Base-by-base conservation (phyloP, 23 tunicate species). In the Halocynthia roretzi region DNA sequence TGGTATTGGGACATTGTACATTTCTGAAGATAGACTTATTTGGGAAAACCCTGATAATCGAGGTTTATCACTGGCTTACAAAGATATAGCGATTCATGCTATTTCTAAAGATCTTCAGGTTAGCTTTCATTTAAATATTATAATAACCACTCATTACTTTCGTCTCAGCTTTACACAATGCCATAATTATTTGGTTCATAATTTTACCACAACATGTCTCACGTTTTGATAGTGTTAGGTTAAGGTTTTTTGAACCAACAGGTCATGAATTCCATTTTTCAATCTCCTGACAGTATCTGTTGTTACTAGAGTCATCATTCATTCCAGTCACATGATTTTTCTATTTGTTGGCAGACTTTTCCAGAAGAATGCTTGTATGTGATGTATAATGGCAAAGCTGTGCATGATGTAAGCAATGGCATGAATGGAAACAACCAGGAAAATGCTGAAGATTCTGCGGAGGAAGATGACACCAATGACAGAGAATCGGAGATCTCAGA, bases 301-400 rank as follows among this genome's bases (percentile, higher is more conserved):
- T 31, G 44, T 31, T 31, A 31, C 44, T 31, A 1, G 44, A 31
- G 44, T 31, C 44, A 31, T 31, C 44, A 22, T 22, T 22, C 40
- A 18, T 18, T 68, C 48, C 44, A 31, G 44, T 31, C 44, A 31
- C 44, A 31, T 31, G 44, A 31, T 31, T 31, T 31, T 31, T 31
- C 44, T 0, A 31, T 31, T 31, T 31, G 9, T 50, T 83, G 67
- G 12, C 15, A 87, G 94, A 76, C 83, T 7, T 88, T 88, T 83
- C 81, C 95, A 10, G 87, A 88, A 51, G 87, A 88, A 75, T 88
- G 95, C 75, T 67, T 88, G 23, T 88, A 88, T 62, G 87, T 88
- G 9, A 88, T 88, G 95, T 88, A 83, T 63, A 88, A 88, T 76
- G 69, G 75, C 66, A 73, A 74, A 23, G 8, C 81, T 11, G 48